Conservation (phyloP, 2,113 vertebrate species). For the Mellivora capensis region DNA sequence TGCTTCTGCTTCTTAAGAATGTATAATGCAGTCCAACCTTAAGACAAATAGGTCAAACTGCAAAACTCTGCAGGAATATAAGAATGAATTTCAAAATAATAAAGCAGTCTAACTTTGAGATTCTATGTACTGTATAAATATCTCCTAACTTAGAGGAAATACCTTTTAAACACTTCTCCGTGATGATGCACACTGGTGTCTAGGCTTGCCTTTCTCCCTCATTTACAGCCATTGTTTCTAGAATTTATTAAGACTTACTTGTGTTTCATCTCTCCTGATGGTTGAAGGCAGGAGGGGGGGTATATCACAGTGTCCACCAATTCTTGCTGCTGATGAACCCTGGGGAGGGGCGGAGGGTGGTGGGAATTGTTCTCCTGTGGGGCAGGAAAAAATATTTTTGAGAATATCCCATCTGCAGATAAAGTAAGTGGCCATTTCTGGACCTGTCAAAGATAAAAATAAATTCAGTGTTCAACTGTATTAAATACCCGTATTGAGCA, state of each 20-base stretch:
- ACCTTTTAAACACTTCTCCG: neutral
- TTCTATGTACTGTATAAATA: constrained; percentile 28
- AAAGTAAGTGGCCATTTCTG: constrained; percentile 57
- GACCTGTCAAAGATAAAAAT: constrained; percentile 61
- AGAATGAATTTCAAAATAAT: constrained; percentile 64
- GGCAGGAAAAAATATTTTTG: constrained; percentile 24
- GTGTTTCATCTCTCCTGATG: neutral
- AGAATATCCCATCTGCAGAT: constrained; percentile 47
- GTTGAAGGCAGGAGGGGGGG: neutral
- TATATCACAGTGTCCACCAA: neutral
- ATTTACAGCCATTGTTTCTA: neutral
- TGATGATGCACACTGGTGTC: neutral
- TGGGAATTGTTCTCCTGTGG: neutral
- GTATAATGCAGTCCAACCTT: constrained; percentile 65
- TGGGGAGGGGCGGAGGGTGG: neutral
- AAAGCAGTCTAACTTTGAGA: constrained; percentile 35
- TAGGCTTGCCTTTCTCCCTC: neutral
- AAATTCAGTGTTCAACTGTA: constrained; percentile 50
- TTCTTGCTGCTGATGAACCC: neutral
- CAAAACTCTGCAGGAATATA: constrained; percentile 35
- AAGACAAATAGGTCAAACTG: constrained; percentile 72
- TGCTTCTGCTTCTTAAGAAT: constrained; percentile 64
- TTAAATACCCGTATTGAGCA: constrained; percentile 57
- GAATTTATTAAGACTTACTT: neutral
- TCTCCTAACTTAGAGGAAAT: constrained; percentile 26